phyloP scores from a whole-genome alignment of 2,797 vertebrate species.

The Ctenopoma kingsleyae region DNA sequence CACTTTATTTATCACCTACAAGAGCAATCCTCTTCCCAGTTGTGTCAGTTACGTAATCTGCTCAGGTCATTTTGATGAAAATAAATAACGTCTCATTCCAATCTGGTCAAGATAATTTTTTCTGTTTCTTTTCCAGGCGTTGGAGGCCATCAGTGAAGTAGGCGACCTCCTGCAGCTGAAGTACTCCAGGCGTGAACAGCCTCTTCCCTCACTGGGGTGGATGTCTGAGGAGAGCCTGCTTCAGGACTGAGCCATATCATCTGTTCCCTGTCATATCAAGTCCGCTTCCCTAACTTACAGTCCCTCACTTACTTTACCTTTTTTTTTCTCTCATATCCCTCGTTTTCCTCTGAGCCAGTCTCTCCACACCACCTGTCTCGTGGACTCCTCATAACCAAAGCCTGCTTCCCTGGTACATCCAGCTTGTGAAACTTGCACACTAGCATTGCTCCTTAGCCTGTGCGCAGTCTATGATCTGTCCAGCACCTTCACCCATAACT shows the following conservation, averaged over 20 bases:
- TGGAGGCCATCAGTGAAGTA: constrained; percentile 92
- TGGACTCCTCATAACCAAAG: constrained; percentile 35
- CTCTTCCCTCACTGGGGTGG: constrained; percentile 83
- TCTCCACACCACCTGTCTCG: constrained; percentile 4
- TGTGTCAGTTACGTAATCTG: not conserved
- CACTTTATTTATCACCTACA: constrained; percentile 23
- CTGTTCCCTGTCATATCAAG: constrained; percentile 1
- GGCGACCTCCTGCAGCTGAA: constrained; percentile 94
- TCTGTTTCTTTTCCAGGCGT: constrained; percentile 80
- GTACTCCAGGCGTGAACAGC: constrained; percentile 88
- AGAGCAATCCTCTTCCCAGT: not conserved
- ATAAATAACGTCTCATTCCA: not conserved
- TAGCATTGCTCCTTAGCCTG: not conserved
- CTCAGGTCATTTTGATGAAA: constrained; percentile 1
- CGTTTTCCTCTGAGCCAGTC: constrained; percentile 33
- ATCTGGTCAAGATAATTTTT: constrained; percentile 6
- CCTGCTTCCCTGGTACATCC: constrained; percentile 15
- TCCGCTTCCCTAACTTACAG: not conserved
- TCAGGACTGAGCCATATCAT: constrained; percentile 68
- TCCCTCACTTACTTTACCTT: not conserved
- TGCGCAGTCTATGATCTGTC: constrained; percentile 5
- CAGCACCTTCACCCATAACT: constrained; percentile 9
- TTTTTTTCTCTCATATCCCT: not conserved
- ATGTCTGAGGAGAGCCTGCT: constrained; percentile 77
- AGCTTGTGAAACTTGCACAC: not conserved